Conservation (phyloP, 92 coral and sea anemone species). For the Hydrozoanthus gracilis region DNA sequence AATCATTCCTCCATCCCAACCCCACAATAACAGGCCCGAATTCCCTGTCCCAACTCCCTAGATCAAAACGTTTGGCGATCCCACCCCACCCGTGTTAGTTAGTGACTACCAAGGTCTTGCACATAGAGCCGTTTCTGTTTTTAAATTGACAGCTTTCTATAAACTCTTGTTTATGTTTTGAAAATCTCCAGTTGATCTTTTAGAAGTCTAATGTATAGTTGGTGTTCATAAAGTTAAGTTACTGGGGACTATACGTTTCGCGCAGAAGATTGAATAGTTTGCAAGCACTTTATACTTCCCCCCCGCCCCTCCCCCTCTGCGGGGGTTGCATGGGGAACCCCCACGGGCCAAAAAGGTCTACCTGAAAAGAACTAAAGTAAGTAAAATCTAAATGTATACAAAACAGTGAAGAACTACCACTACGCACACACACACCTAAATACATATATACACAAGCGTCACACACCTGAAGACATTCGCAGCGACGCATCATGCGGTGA, state of each 20-base stretch:
- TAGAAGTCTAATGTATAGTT: constrained; percentile 21
- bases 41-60: constrained; percentile 23
- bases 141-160: constrained; percentile 21
- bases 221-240: constrained; percentile 22
- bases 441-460: constrained; percentile 27
- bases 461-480: constrained; percentile 29
- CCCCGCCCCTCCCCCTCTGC: constrained; percentile 28
- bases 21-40: constrained; percentile 23
- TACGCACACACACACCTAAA: constrained; percentile 29
- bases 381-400: constrained; percentile 25
- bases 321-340: constrained; percentile 32
- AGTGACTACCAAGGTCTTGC: constrained; percentile 23
- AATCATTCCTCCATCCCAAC: constrained; percentile 21
- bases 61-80: constrained; percentile 21
- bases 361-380: constrained; percentile 27
- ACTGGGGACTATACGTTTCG: constrained; percentile 25
- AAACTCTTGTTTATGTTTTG: constrained; percentile 21
- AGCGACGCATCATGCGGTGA: constrained; percentile 31
- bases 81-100: constrained; percentile 24
- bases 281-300: constrained; percentile 26
- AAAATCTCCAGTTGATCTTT: constrained; percentile 22
- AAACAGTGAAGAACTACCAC: constrained; percentile 28
- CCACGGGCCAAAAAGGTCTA: constrained; percentile 30
- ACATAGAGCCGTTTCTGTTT: constrained; percentile 23
- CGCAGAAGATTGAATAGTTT: constrained; percentile 24